Percentiles rank a stretch among this genome's conserved stretches.
These are phyloP conservation scores for Poeciliopsis gracilis DNA, from an alignment of 2,797 vertebrate genomes.

Conservation along the genomic window DNA sequence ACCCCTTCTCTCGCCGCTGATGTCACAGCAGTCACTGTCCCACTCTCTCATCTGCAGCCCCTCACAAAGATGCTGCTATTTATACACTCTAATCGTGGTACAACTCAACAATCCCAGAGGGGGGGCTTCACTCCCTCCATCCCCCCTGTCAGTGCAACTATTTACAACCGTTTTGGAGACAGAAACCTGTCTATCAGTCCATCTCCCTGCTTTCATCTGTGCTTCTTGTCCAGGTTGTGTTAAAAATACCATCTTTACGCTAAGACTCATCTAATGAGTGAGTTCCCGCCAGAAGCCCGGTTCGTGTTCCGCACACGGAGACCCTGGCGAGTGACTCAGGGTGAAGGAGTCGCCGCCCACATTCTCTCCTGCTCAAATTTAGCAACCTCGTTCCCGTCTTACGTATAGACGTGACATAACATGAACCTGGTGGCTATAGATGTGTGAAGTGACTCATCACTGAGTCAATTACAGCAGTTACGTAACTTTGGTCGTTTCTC, in stretches of 20 bases:
- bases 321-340: slow-evolving; percentile 49
- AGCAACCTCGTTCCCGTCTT: slow-evolving; percentile 37
- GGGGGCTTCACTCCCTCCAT: no score
- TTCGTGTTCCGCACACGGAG: slow-evolving; percentile 6
- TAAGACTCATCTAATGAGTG: slow-evolving; percentile 2
- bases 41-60: slow-evolving; percentile 33
- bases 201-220: no score
- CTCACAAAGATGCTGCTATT: slow-evolving; percentile 48
- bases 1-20: slow-evolving; percentile 46
- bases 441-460: slow-evolving; percentile 63
- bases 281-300: background rate
- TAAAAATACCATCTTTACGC: background rate
- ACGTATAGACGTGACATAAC: slow-evolving; percentile 9
- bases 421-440: slow-evolving; percentile 12
- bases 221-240: background rate
- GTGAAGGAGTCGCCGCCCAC: slow-evolving; percentile 58
- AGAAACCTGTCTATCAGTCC: background rate
- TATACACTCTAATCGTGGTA: slow-evolving; percentile 12
- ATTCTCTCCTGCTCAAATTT: slow-evolving; percentile 24
- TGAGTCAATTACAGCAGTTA: slow-evolving; percentile 55
- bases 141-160: background rate
- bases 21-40: slow-evolving; percentile 61
- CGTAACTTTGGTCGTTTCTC: slow-evolving; percentile 48
- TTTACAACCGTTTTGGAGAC: background rate
- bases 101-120: slow-evolving; percentile 12